phyloP scores from a whole-genome alignment of 2,113 vertebrate genomes.

The Neodontobutis hainanensis region DNA sequence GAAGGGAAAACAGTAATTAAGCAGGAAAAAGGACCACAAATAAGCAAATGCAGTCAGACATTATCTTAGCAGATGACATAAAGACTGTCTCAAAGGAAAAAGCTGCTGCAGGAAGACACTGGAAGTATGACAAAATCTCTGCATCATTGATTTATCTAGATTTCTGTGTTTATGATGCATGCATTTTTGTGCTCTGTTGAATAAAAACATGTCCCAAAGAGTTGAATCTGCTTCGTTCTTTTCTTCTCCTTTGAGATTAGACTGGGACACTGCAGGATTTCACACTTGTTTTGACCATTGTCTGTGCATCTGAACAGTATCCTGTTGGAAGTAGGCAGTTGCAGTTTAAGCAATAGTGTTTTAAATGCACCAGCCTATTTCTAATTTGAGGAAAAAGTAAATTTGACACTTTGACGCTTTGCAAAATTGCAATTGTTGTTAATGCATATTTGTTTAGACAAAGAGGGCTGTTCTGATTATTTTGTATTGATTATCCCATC shows the following conservation, averaged over 20 bases:
- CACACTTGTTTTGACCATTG: slow-evolving; percentile 27
- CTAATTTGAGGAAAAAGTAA: slow-evolving; percentile 20
- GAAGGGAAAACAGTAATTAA: slow-evolving; percentile 68
- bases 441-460: not conserved
- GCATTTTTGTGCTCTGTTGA: slow-evolving; percentile 59
- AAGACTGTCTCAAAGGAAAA: not conserved
- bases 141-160: slow-evolving; percentile 25
- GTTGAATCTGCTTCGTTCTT: slow-evolving; percentile 48
- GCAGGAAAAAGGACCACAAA: slow-evolving; percentile 9
- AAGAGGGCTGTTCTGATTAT: slow-evolving; percentile 20
- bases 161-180: slow-evolving; percentile 33
- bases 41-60: slow-evolving; percentile 42
- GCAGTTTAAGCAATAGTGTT: slow-evolving; percentile 33
- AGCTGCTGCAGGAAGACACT: not conserved
- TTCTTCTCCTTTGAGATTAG: not conserved
- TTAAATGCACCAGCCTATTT: slow-evolving; percentile 40
- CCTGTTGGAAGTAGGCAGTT: slow-evolving; percentile 19
- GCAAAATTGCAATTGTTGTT: slow-evolving; percentile 20
- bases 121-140: slow-evolving; percentile 39
- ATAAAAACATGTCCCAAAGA: slow-evolving; percentile 55
- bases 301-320: slow-evolving; percentile 18
- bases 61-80: slow-evolving; percentile 21
- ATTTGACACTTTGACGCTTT: not conserved
- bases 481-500: slow-evolving; percentile 50
- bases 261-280: slow-evolving; percentile 49